Base-by-base conservation (phyloP, 2,113 vertebrate genomes). In the Melanerpes formicivorus region DNA sequence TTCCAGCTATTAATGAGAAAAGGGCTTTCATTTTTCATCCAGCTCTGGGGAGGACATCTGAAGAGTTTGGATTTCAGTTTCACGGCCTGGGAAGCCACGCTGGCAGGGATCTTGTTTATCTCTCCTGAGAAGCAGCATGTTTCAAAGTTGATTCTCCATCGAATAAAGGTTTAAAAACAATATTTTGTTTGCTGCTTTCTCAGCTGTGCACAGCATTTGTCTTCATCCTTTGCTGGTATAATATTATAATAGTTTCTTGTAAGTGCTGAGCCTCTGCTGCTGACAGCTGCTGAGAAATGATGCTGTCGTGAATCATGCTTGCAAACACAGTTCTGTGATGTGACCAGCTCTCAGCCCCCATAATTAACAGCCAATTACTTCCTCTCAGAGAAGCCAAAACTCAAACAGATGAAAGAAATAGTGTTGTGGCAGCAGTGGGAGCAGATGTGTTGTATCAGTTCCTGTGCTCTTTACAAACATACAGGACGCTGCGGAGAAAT, bases 291-390 rank as follows among this genome's bases (percentile, higher is more conserved):
- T 95, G 96, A 96, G 95, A 96, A 96, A 96, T 85, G 91, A 93
- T 95, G 95, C 84, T 96, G 93, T 95, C 93, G 89, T 96, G 96
- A 96, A 94, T 96, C 95, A 95, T 72, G 89, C 91, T 90, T 85
- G 94, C 96, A 96, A 96, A 95, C 94, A 92, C 93, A 92, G 95
- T 16, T 77, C 96, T 94, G 84, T 86, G 94, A 93, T 96, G 94
- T 95, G 95, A 95, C 94, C 94, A 90, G 87, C 83, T 91, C 94
- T 96, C 96, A 93, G 95, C 89, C 89, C 91, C 93, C 87, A 40
- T 96, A 95, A 96, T 96, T 96, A 96, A 96, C 94, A 94, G 96
- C 93, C 96, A 96, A 95, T 96, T 96, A 89, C 96, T 96, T 96
- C 96, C 95, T 96, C 91, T 91, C 72, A 0, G 79, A 87, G 90